Percentiles rank a stretch among this genome's conserved stretches.
Evolutionary conservation across 2,888 invertebrate genomes (phyloP).

Genomic region (Creontiades dilutus): DNA sequence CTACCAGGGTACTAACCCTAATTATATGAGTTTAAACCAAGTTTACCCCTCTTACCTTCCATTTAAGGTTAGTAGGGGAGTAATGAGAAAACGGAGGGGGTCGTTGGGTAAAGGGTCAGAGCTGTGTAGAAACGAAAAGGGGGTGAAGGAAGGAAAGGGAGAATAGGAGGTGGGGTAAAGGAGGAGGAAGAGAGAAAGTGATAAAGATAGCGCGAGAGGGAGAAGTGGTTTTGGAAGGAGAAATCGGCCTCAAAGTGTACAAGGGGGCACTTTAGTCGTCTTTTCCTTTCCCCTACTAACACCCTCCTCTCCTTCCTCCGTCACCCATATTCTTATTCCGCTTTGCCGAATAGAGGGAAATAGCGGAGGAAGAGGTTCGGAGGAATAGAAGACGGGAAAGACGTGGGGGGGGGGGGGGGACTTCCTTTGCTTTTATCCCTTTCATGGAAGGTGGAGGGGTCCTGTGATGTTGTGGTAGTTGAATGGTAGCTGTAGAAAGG

Average conservation of each 20-base stretch:
- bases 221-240: constrained; percentile 37
- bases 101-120: background rate
- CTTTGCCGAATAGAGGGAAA: background rate
- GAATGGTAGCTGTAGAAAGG: background rate
- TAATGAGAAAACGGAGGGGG: constrained; percentile 20
- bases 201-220: constrained; percentile 23
- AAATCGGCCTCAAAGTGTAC: constrained; percentile 39
- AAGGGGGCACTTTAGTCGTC: constrained; percentile 34
- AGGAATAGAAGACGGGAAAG: background rate
- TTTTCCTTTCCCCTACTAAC: constrained; percentile 27
- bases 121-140: background rate
- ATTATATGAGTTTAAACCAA: background rate
- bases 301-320: background rate
- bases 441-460: background rate
- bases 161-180: background rate
- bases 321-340: background rate
- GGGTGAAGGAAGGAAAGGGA: background rate
- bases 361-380: background rate
- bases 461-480: constrained; percentile 25
- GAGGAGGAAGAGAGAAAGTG: background rate
- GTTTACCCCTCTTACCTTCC: background rate
- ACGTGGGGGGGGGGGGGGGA: background rate
- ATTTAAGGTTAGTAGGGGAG: constrained; percentile 13
- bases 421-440: constrained; percentile 22
- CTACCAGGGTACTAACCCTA: constrained; percentile 14